Evolutionary conservation across 1,140 invertebrate species (phyloP).

Genomic region (Chelonus insularis): DNA sequence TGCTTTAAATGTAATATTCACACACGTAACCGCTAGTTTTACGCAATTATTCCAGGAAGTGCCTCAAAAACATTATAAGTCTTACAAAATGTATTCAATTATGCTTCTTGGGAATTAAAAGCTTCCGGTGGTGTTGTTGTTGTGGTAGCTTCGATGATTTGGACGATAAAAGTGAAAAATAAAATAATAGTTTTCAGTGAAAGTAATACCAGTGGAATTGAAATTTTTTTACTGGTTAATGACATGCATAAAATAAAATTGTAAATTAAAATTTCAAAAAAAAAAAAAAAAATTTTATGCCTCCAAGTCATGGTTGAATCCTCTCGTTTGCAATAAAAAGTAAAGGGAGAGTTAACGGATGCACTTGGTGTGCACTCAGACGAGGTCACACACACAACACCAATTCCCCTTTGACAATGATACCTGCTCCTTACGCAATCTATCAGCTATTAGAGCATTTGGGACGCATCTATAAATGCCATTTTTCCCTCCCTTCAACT

Average conservation of each 20-base stretch:
- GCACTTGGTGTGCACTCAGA: constrained; percentile 16
- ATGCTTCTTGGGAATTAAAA: too few relatives aligned
- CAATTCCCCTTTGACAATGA: background rate
- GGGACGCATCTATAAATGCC: background rate
- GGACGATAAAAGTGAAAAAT: too few relatives aligned
- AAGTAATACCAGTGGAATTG: too few relatives aligned
- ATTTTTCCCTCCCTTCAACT: too few relatives aligned
- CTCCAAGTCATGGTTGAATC: constrained; percentile 4
- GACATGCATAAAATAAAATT: background rate
- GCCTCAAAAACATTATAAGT: background rate
- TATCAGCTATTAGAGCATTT: background rate
- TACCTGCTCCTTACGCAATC: constrained; percentile 19
- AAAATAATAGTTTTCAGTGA: too few relatives aligned
- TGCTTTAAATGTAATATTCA: background rate
- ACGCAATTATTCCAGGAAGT: constrained; percentile 16
- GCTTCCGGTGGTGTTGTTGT: too few relatives aligned
- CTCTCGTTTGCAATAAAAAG: constrained; percentile 6
- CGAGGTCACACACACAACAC: background rate
- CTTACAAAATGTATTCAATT: too few relatives aligned
- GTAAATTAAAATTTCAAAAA: background rate
- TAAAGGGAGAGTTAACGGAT: constrained; percentile 9
- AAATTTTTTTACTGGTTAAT: too few relatives aligned
- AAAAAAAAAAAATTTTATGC: background rate
- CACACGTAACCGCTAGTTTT: constrained; percentile 26
- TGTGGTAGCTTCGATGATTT: too few relatives aligned